Conservation (phyloP, 2,888 invertebrate species). For the Phymatocera aterrima region DNA sequence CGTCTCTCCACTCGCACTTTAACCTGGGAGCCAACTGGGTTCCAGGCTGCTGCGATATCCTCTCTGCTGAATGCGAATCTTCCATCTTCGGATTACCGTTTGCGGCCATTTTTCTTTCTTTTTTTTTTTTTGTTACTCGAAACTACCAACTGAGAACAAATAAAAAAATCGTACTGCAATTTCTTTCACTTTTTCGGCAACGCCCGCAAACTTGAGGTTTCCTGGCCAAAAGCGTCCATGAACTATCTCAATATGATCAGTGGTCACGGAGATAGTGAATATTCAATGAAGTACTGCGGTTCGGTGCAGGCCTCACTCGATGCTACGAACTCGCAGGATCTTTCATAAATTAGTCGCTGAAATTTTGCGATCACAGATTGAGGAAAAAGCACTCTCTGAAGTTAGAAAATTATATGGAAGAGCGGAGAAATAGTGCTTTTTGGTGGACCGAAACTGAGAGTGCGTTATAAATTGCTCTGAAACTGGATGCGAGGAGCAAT, state of each 20-base stretch:
- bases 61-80: not conserved
- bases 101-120: not conserved
- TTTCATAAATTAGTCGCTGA: too few relatives aligned
- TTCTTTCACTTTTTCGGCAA: too few relatives aligned
- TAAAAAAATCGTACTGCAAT: too few relatives aligned
- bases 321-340: too few relatives aligned
- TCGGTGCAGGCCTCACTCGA: too few relatives aligned
- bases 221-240: not conserved
- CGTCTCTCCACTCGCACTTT: not conserved
- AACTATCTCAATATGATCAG: not conserved
- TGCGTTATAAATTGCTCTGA: not conserved
- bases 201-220: too few relatives aligned
- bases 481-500: not conserved
- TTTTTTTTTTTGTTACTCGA: too few relatives aligned
- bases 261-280: not conserved
- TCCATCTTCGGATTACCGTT: not conserved
- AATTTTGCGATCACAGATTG: too few relatives aligned
- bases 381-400: too few relatives aligned
- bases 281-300: not conserved
- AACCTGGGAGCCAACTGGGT: not conserved
- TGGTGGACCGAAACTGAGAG: not conserved
- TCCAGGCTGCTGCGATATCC: not conserved
- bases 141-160: too few relatives aligned
- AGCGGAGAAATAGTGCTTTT: not conserved
- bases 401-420: too few relatives aligned